Evolutionary conservation across 1,140 invertebrate species (phyloP).

Genomic region (Cryptotermes secundus): DNA sequence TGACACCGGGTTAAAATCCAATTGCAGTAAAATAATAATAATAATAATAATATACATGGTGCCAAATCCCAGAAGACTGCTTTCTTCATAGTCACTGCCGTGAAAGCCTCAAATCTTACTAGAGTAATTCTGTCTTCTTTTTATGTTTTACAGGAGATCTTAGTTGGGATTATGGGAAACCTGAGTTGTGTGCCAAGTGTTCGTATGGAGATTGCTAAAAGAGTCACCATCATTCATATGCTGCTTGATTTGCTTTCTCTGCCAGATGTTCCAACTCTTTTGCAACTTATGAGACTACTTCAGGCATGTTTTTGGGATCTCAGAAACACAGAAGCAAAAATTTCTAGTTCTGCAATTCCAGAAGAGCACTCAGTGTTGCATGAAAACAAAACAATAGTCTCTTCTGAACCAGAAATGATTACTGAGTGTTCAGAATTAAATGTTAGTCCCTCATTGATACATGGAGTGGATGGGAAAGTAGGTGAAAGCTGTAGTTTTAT

Average conservation of each 20-base stretch:
- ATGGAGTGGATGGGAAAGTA: not conserved
- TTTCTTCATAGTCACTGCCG: no score
- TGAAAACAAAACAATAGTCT: not conserved
- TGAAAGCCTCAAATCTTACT: no score
- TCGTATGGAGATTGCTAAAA: slow-evolving; percentile 48
- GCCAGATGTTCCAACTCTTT: slow-evolving; percentile 61
- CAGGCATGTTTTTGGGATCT: slow-evolving; percentile 33
- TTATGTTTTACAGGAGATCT: slow-evolving; percentile 57
- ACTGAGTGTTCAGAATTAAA: not conserved
- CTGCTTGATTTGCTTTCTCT: slow-evolving; percentile 58
- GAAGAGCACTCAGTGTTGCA: no score
- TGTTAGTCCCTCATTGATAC: not conserved
- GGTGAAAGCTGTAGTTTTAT: not conserved
- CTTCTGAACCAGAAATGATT: not conserved
- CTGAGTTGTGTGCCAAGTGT: slow-evolving; percentile 60
- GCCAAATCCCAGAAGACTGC: no score
- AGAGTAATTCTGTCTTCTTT: slow-evolving; percentile 17
- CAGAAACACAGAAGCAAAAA: not conserved
- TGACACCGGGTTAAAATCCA: no score
- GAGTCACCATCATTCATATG: slow-evolving; percentile 48
- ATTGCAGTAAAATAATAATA: no score
- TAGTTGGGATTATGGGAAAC: slow-evolving; percentile 72
- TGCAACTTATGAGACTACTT: slow-evolving; percentile 57
- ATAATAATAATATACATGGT: no score
- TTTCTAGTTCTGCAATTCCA: no score